Conservation (phyloP, 2,888 invertebrate species). For the Clunio marinus region DNA sequence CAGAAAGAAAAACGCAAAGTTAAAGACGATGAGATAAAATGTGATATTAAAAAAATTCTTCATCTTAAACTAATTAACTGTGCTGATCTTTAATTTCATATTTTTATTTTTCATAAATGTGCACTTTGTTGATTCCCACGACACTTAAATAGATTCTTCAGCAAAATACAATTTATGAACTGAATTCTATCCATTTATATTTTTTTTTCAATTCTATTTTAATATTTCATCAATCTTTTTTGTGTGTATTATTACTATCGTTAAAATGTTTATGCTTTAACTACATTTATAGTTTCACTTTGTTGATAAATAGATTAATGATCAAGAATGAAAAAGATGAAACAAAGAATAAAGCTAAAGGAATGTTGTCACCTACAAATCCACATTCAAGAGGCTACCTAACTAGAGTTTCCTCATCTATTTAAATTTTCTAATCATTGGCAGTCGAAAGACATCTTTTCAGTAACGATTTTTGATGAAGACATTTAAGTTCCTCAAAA, state of each 20-base stretch:
- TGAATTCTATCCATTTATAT: too few species aligned
- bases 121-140: neutral
- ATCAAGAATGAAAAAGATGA: neutral
- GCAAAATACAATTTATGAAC: too few species aligned
- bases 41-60: slow-evolving; percentile 26
- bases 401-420: neutral
- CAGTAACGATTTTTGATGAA: neutral
- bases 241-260: neutral
- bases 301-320: neutral
- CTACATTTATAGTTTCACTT: neutral
- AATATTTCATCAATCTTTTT: neutral
- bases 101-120: neutral
- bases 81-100: neutral
- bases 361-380: too few species aligned
- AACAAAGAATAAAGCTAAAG: too few species aligned
- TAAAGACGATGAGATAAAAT: slow-evolving; percentile 32
- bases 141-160: neutral
- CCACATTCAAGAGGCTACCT: neutral
- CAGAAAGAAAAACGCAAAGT: neutral
- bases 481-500: neutral
- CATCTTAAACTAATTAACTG: neutral
- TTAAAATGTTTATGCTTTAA: slow-evolving; percentile 1
- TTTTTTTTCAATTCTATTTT: too few species aligned
- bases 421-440: too few species aligned
- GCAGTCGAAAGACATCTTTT: neutral